Base-by-base conservation (phyloP, 2,113 vertebrate genomes). In the Brachypteracias leptosomus region DNA sequence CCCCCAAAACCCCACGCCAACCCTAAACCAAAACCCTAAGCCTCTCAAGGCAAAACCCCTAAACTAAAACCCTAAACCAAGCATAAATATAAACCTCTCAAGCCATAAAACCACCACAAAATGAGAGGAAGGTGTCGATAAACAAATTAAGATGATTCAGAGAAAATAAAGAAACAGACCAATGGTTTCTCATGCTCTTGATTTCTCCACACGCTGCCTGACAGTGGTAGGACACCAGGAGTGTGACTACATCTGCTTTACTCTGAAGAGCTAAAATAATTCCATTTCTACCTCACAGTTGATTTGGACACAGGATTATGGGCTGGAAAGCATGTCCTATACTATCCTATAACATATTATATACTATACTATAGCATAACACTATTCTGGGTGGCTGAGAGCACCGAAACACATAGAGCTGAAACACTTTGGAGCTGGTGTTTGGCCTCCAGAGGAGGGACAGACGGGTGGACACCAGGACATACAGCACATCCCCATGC, bases 401-500 rank as follows among this genome's bases (percentile, higher is more conserved):
- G 42, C 44, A 65, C 35, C 44, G 1, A 75, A 73, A 68, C 13
- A 25, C 0, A 0, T 4, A 10, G 49, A 78, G 44, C 14, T 19
- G 9, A 61, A 79, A 42, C 8, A 21, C 0, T 0, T 5, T 29
- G 14, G 7, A 16, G 16, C 29, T 2, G 2, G 8, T 9, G 33
- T 26, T 38, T 24, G 54, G 29, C 10, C 47, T 42, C 26, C 9
- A 3, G 25, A 84, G 36, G 49, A 93, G 4, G 9, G 51, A 59
- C 12, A 40, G 63, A 57, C 4, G 11, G 33, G 20, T 3, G 18
- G 51, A 59, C 47, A 47, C 28, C 25, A 35, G 63, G 49, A 73
- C 44, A 12, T 2, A 28, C 2, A 28, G 26, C 3, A 13, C 46
- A 62, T 16, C 62, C 61, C 51, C 20, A 24, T 1, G 0, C 24